phyloP scores from a whole-genome alignment of 1,140 invertebrate species.

The Gryllus bimaculatus region DNA sequence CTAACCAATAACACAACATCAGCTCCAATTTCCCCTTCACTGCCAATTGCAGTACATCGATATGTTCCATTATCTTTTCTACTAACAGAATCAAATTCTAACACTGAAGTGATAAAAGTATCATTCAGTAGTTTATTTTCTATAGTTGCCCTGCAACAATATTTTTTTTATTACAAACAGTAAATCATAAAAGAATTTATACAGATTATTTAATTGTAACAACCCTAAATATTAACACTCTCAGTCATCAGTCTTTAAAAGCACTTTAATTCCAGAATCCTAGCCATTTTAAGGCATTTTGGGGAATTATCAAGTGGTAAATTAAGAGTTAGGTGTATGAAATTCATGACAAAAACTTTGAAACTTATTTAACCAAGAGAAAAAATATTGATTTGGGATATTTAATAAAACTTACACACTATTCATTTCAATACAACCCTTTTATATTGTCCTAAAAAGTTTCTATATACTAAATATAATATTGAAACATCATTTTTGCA shows the following conservation, averaged over 20 bases:
- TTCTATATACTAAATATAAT: too few species aligned
- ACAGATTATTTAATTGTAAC: not conserved
- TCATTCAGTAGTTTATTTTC: slow-evolving; percentile 38
- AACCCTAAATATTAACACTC: not conserved
- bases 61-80: slow-evolving; percentile 61
- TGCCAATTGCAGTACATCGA: slow-evolving; percentile 36
- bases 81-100: slow-evolving; percentile 43
- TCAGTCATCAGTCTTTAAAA: not conserved
- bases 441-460: too few species aligned
- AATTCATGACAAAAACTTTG: too few species aligned
- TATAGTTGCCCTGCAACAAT: not conserved
- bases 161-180: too few species aligned
- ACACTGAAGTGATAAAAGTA: slow-evolving; percentile 42
- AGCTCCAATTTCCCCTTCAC: slow-evolving; percentile 23
- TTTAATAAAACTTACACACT: too few species aligned
- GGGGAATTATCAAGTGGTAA: not conserved
- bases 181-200: not conserved
- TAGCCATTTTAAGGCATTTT: not conserved
- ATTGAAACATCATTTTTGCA: too few species aligned
- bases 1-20: slow-evolving; percentile 23
- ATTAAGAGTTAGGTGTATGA: not conserved
- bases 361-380: too few species aligned
- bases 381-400: too few species aligned
- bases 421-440: too few species aligned
- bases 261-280: not conserved